phyloP scores from a whole-genome alignment of 2,797 vertebrate species.

The Argya squamiceps region DNA sequence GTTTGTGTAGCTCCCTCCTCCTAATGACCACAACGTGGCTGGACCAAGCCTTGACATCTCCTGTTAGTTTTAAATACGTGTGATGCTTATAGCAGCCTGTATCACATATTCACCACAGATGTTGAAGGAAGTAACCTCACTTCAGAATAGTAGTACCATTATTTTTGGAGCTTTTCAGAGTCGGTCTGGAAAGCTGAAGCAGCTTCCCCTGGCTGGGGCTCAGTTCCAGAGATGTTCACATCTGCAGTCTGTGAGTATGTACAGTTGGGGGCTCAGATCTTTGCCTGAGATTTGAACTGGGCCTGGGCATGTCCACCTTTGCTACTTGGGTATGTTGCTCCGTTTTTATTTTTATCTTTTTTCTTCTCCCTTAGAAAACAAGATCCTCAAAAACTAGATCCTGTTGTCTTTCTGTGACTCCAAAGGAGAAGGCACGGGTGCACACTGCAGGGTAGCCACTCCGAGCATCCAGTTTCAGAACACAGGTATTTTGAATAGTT shows the following conservation, averaged over 20 bases:
- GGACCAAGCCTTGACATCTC: slow-evolving; percentile 50
- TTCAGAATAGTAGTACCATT: slow-evolving; percentile 58
- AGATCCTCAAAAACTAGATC: slow-evolving; percentile 32
- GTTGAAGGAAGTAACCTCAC: slow-evolving; percentile 41
- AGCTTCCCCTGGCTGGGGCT: not conserved
- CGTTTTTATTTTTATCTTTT: not conserved
- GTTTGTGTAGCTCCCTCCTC: slow-evolving; percentile 58
- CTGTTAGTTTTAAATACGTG: slow-evolving; percentile 47
- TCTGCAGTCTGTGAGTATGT: not conserved
- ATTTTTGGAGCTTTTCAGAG: not conserved
- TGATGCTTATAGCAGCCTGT: slow-evolving; percentile 19
- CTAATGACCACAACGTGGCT: slow-evolving; percentile 54
- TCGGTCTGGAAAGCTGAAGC: not conserved
- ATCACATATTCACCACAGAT: slow-evolving; percentile 58
- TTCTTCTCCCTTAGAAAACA: slow-evolving; percentile 25
- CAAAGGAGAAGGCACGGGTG: slow-evolving; percentile 16
- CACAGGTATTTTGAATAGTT: slow-evolving; percentile 33
- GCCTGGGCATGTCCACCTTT: not conserved
- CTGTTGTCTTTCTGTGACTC: slow-evolving; percentile 6
- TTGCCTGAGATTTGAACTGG: not conserved
- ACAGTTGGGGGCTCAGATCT: not conserved
- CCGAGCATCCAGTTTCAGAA: slow-evolving; percentile 6
- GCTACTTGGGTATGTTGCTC: not conserved
- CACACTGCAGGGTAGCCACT: not conserved
- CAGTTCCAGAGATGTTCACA: not conserved